Conservation (phyloP, 2,113 vertebrate species). For the Pachypanchax playfairii region DNA sequence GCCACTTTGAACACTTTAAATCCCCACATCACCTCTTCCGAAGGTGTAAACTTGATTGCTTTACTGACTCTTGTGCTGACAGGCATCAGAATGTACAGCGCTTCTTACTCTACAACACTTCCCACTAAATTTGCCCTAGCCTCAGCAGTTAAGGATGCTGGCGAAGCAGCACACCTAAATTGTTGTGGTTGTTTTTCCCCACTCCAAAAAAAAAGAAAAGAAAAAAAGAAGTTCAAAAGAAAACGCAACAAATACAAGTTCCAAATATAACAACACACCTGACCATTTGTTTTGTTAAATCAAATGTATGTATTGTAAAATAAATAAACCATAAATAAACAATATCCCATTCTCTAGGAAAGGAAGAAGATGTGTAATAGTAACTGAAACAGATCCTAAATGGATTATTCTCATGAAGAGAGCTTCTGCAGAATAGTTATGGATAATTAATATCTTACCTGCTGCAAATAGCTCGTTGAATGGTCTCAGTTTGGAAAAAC, state of each 20-base stretch:
- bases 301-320: too few species aligned
- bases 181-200: slow-evolving; percentile 1
- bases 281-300: too few species aligned
- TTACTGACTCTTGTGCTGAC: slow-evolving; percentile 43
- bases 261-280: neutral
- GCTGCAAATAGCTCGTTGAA: neutral
- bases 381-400: too few species aligned
- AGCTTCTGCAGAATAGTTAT: neutral
- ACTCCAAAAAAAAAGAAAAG: neutral
- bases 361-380: too few species aligned
- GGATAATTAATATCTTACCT: neutral
- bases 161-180: slow-evolving; percentile 28
- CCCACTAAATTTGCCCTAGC: slow-evolving; percentile 18
- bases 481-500: neutral
- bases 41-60: slow-evolving; percentile 51
- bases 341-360: too few species aligned
- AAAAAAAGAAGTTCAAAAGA: neutral
- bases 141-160: slow-evolving; percentile 43
- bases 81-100: slow-evolving; percentile 11
- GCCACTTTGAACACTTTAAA: slow-evolving; percentile 42
- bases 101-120: slow-evolving; percentile 11
- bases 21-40: slow-evolving; percentile 6
- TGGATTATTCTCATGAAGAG: neutral
- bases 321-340: too few species aligned
- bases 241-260: neutral